Evolutionary conservation across 2,797 vertebrate species (phyloP).

Genomic region (Mastacembelus armatus): DNA sequence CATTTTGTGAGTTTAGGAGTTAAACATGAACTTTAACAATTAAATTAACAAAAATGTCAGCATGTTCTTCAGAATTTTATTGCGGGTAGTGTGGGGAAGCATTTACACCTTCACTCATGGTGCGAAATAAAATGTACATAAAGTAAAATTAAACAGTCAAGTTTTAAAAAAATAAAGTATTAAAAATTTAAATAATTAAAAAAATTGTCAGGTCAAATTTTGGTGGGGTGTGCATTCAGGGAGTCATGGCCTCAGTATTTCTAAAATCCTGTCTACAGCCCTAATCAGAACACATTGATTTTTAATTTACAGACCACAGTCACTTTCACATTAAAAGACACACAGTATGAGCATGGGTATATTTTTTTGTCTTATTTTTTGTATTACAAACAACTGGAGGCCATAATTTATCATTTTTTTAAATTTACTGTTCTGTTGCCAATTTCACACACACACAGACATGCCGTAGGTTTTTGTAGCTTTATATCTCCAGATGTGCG

Average conservation of each 20-base stretch:
- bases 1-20: slow-evolving; percentile 7
- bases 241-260: no score
- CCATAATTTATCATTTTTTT: slow-evolving; percentile 18
- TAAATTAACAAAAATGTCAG: neutral
- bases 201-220: no score
- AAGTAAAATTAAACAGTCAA: neutral
- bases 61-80: neutral
- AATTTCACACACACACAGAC: slow-evolving; percentile 4
- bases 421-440: slow-evolving; percentile 21
- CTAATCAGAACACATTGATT: slow-evolving; percentile 1
- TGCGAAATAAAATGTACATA: neutral
- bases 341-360: slow-evolving; percentile 8
- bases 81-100: neutral
- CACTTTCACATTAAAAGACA: slow-evolving; percentile 17
- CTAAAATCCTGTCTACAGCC: slow-evolving; percentile 5
- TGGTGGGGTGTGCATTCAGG: no score
- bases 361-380: slow-evolving; percentile 38
- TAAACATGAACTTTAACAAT: no score
- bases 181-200: no score
- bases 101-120: neutral
- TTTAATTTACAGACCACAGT: slow-evolving; percentile 10
- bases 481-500: neutral
- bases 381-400: slow-evolving; percentile 26
- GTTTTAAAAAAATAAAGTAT: neutral
- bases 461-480: slow-evolving; percentile 18